Percentiles rank a stretch among this genome's conserved stretches.
These are phyloP conservation scores for Sinopyrophorus schimmeli DNA, from an alignment of 2,888 invertebrate species.

Conservation along the genomic window DNA sequence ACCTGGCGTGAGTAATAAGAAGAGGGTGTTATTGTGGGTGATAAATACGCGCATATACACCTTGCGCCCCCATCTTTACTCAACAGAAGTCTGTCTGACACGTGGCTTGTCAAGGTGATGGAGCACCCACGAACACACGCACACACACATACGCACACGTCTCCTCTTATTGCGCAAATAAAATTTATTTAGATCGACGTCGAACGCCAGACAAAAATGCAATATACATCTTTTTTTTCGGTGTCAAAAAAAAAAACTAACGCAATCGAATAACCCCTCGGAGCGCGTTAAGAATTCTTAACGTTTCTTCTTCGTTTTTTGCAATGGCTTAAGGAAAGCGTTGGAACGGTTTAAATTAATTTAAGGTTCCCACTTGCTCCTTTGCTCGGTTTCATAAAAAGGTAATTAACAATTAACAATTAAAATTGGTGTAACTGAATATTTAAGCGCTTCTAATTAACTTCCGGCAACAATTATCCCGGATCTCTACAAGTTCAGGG, in stretches of 20 bases:
- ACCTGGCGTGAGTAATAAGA: constrained; percentile 24
- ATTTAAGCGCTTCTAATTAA: constrained; percentile 18
- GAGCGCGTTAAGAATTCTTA: constrained; percentile 12
- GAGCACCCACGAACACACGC: constrained; percentile 12
- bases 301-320: constrained; percentile 11
- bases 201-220: constrained; percentile 16
- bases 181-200: constrained; percentile 22
- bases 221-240: constrained; percentile 16
- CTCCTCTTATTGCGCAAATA: constrained; percentile 11
- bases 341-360: constrained; percentile 14
- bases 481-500: constrained; percentile 5
- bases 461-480: constrained; percentile 11
- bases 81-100: constrained; percentile 9
- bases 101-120: constrained; percentile 20
- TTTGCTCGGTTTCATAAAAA: constrained; percentile 15
- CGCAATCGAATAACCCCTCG: constrained; percentile 10
- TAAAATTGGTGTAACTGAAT: constrained; percentile 20
- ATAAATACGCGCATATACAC: constrained; percentile 13
- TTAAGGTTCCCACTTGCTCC: constrained; percentile 16
- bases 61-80: constrained; percentile 2
- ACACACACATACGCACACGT: constrained; percentile 15
- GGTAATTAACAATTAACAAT: constrained; percentile 20
- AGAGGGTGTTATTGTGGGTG: constrained; percentile 19
- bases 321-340: constrained; percentile 1
- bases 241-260: constrained; percentile 11